Conservation (phyloP, 1,140 invertebrate genomes). For the Globodera rostochiensis region DNA sequence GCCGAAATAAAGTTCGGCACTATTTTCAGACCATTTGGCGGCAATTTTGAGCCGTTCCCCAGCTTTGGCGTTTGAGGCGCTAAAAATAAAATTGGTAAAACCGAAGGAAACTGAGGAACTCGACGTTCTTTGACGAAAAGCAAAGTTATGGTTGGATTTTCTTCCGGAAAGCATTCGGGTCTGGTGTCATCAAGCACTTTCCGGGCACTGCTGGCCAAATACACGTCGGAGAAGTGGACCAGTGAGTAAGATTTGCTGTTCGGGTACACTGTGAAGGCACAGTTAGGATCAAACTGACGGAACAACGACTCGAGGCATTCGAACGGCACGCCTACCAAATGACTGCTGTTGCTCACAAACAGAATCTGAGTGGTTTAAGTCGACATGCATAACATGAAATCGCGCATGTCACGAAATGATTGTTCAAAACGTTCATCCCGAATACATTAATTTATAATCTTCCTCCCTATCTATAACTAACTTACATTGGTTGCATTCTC, state of each 20-base stretch:
- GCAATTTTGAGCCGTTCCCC: neutral
- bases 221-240: constrained; percentile 33
- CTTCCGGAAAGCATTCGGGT: constrained; percentile 10
- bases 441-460: too few species aligned
- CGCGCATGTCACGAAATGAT: neutral
- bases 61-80: neutral
- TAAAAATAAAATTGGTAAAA: constrained; percentile 11
- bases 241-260: constrained; percentile 34
- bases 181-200: constrained; percentile 14
- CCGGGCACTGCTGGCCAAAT: constrained; percentile 8
- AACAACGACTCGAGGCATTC: constrained; percentile 31
- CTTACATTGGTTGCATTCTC: constrained; percentile 21
- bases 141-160: constrained; percentile 18
- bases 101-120: constrained; percentile 2
- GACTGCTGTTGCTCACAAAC: constrained; percentile 33
- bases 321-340: constrained; percentile 27
- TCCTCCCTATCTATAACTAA: neutral
- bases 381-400: neutral
- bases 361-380: constrained; percentile 12
- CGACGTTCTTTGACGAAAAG: constrained; percentile 18
- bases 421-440: neutral
- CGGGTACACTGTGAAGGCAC: constrained; percentile 28
- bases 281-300: constrained; percentile 22
- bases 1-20: neutral
- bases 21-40: constrained; percentile 15